Evolutionary conservation across 1,140 invertebrate species (phyloP), one percentile per base, ranked within the genome.

Genomic region (Aphidius gifuensis): DNA sequence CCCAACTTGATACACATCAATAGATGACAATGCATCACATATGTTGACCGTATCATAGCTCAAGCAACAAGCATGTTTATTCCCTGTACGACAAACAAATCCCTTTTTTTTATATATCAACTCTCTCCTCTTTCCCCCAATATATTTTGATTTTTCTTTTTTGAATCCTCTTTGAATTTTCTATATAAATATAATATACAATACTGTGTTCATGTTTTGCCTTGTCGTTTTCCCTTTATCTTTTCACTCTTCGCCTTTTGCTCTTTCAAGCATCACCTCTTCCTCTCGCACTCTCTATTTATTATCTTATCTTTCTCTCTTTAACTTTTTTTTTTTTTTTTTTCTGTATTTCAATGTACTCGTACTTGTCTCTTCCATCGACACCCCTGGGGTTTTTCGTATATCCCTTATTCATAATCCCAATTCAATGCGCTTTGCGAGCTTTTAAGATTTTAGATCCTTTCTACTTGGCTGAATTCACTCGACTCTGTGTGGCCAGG

Each of bases 381-480:
- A 61, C 64, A 61, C 66, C 64, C 66, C 55, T 61, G 61, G 66
- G 66, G 51, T 61, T 60, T 32, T 32, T 32, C 61, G 46, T 46
- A 42, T 71, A 71, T 75, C 71, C 72, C 71, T 73, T 75, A 75
- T 75, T 75, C 73, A 75, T 75, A 74, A 75, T 75, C 72, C 72
- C 71, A 71, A 72, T 75, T 75, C 74, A 75, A 75, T 75, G 74
- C 72, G 72, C 72, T 75, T 75, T 73, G 71, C 72, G 66, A 70
- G 74, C 74, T 75, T 75, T 75, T 74, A 75, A 75, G 74, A 73
- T 73, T 68, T 68, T 62, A 66, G 66, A 69, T 66, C 56, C 60
- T 58, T 43, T 61, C 50, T 57, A 53, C 51, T 53, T 32, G 23
- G 23, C 23, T 32, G 23, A 32, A 32, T 32, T 32, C 23, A 32